Evolutionary conservation across 2,113 vertebrate species (phyloP).

Genomic region (Carassius carassius): DNA sequence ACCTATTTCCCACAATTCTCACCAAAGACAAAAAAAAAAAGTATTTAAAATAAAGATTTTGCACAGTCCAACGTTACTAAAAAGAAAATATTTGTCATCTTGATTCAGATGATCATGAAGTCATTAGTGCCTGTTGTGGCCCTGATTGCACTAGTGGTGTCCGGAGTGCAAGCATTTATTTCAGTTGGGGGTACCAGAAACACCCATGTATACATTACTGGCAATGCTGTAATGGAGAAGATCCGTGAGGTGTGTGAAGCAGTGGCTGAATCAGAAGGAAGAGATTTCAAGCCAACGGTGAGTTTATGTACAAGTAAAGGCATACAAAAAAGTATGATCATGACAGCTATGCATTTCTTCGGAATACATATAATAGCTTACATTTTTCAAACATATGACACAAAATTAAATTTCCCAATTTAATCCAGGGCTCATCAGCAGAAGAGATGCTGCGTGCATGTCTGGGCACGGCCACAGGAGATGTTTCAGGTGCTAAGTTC

Average conservation of each 20-base stretch:
- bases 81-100: neutral
- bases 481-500: conserved; percentile 73
- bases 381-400: neutral
- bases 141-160: conserved; percentile 56
- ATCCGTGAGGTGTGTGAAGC: conserved; percentile 64
- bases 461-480: conserved; percentile 68
- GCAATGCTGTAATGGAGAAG: conserved; percentile 60
- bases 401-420: neutral
- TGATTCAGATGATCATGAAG: conserved; percentile 49
- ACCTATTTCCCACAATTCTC: too few species aligned
- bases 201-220: conserved; percentile 71
- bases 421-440: conserved; percentile 64
- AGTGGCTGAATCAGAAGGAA: conserved; percentile 60
- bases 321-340: neutral
- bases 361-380: too few species aligned
- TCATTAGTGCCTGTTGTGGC: conserved; percentile 33
- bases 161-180: conserved; percentile 60
- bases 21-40: too few species aligned
- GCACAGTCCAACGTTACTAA: neutral
- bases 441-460: conserved; percentile 73
- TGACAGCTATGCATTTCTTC: neutral
- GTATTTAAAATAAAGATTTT: too few species aligned
- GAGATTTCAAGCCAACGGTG: conserved; percentile 72
- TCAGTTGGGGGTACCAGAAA: conserved; percentile 56
- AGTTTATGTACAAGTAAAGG: neutral